Evolutionary conservation across 2,113 vertebrate genomes (phyloP), one percentile per base, ranked within the genome.

Genomic region (Anarhynchus alexandrinus): DNA sequence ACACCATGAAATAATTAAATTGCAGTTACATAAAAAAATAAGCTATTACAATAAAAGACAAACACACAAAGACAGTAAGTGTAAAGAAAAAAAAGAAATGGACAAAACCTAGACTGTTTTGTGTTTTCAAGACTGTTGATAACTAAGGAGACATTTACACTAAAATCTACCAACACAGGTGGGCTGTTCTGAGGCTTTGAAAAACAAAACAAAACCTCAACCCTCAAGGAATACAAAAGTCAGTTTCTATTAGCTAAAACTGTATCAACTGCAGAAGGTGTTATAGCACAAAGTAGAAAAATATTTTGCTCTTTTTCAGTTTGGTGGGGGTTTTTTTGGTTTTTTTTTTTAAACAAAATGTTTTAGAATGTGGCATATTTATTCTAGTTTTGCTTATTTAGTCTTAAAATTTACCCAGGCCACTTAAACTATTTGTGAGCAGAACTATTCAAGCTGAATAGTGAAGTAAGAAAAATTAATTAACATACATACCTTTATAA

Each of bases 401-500:
- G 45, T 19, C 38, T 43, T 76, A 54, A 47, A 55, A 77, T 26
- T 61, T 45, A 69, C 15, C 12, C 9, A 69, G 30, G 42, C 18
- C 74, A 72, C 40, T 76, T 77, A 14, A 43, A 61, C 9, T 64
- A 59, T 40, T 21, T 77, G 16, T 27, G 54, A 88, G 45, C 62
- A 86, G 55, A 91, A 74, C 25, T 62, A 61, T 23, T 57, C 26
- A 88, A 73, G 83, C 15, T 15, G 55, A 66, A 59, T 0, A 79
- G 38, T 34, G 64, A 93, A 72, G 36, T 30, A 55, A 85, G 51
- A 90, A 42, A 18, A 88, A 88, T 32, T 62, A 64, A 12, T 15
- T 59, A 82, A 71, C 16, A 83, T 21, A 94, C 98, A 88, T 97
- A 99, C 99, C 99, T 99, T 99, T 97, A 99, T 97, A 79, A 99